Evolutionary conservation across 1,140 invertebrate species (phyloP), one percentile per base, ranked within the genome.

Genomic region (Brachionus koreanus): DNA sequence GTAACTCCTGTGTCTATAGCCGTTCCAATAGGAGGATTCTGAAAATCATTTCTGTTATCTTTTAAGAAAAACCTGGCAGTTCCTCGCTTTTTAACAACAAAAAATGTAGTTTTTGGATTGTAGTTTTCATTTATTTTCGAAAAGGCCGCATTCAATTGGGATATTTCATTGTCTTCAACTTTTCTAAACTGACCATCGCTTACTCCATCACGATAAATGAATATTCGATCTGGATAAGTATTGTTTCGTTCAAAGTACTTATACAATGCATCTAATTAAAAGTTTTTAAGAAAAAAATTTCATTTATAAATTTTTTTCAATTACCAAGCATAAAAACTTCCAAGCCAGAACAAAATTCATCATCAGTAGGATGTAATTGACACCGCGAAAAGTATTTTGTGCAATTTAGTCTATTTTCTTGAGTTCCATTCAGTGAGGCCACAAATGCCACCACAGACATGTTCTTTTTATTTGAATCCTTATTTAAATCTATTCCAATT

Each of bases 191-290:
- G 93, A 0, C 95, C 94, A 88, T 97, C 95, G 16, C 94, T 92
- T 1, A 98, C 93, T 35, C 96, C 96, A 89, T 98, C 96, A 82
- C 96, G 90, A 88, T 92, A 98, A n/a, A 98, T 91, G 7, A 98
- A 90, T 37, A 98, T 72, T 13, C 67, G 43, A 23, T 82, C 82
- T 19, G 82, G 82, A 46, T 65, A 65, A 4, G 79, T 46, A 29
- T 52, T 69, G 13, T 82, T 82, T 49, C 33, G 10, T 12, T 65
- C 39, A 46, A 46, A 69, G n/a, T 65, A 82, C 23, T 65, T 65
- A 23, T 82, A n/a, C 57, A 82, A 37, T 0, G 79, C 79, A 25
- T 82, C 79, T 82, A 19, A 16, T 33, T 1, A 10, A 57, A 79
- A 23, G n/a, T n/a, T 25, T 23, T 23, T 74, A 39, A 37, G 61